Base-by-base conservation (phyloP, 2,888 invertebrate species). In the Platynereis dumerilii region DNA sequence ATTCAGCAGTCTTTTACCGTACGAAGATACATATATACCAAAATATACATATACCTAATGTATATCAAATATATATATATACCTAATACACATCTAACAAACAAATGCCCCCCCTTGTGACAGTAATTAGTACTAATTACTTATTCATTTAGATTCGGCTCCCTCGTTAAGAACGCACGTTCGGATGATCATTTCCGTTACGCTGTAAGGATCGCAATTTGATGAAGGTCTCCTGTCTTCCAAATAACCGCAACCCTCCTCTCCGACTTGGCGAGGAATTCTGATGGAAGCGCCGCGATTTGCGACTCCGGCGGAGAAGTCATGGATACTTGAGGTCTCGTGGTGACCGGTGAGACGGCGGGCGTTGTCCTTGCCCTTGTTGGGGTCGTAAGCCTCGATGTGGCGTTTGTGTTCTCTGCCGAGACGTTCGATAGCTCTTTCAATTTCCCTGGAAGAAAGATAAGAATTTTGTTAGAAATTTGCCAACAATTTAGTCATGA, bases 321-420 rank as follows among this genome's bases (percentile, higher is more conserved):
- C 94, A 83, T 94, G 92, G 83, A 99, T 97, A 77, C 92, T 93
- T 78, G 96, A 95, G 1, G 98, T 99, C 86, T 99, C 98, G 84
- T 95, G 96, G 75, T 88, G 89, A 66, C 98, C 98, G n/a, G 83
- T 98, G 68, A 99, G 88, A 72, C 98, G 90, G 71, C 97, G 90
- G 83, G 93, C 94, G 86, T 99, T 99, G 87, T 99, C 98, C 84
- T 92, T 91, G 67, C 98, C 98, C 78, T 93, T 92, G 72, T 93
- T 91, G 15, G 96, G 97, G 86, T 98, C 98, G 84, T 98, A 98
- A 72, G 94, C 94, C 81, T 91, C 91, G 84, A 99, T 98, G 85
- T 99, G 98, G 72, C 92, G 90, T 77, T 90, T 88, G 84, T 99
- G 98, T 72, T 92, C 90, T 80, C 93, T 92, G 71, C 94, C 92